Evolutionary conservation across 2,888 invertebrate genomes (phyloP).

Genomic region (Eupithecia subfuscata): DNA sequence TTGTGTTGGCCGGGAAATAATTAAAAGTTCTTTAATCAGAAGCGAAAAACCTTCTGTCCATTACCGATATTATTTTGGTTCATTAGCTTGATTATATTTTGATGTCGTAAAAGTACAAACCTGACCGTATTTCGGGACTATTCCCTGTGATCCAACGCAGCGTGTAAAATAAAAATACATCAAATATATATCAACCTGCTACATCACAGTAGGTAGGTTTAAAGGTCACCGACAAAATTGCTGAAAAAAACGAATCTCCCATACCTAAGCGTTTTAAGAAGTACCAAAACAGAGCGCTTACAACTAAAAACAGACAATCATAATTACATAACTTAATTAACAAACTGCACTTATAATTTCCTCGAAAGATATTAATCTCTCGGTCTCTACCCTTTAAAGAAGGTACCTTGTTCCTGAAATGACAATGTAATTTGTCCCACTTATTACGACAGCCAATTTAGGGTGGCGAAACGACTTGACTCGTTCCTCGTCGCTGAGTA

Average conservation of each 20-base stretch:
- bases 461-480: constrained; percentile 29
- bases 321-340: too few relatives aligned
- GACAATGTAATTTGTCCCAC: constrained; percentile 27
- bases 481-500: constrained; percentile 30
- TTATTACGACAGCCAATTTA: constrained; percentile 40
- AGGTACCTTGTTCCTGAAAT: constrained; percentile 1
- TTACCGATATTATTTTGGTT: background rate
- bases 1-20: background rate
- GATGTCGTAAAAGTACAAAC: constrained; percentile 51
- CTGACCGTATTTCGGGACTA: constrained; percentile 60
- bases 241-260: background rate
- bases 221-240: background rate
- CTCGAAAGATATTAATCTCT: too few relatives aligned
- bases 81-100: background rate
- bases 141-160: constrained; percentile 62
- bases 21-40: background rate
- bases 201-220: background rate
- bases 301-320: background rate
- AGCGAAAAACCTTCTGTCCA: background rate
- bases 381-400: background rate
- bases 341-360: too few relatives aligned
- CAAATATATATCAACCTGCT: background rate
- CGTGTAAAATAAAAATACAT: constrained; percentile 40
- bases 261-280: background rate
- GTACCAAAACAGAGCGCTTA: background rate